Evolutionary conservation across 2,888 invertebrate genomes (phyloP).

Genomic region (Fragum fragum): DNA sequence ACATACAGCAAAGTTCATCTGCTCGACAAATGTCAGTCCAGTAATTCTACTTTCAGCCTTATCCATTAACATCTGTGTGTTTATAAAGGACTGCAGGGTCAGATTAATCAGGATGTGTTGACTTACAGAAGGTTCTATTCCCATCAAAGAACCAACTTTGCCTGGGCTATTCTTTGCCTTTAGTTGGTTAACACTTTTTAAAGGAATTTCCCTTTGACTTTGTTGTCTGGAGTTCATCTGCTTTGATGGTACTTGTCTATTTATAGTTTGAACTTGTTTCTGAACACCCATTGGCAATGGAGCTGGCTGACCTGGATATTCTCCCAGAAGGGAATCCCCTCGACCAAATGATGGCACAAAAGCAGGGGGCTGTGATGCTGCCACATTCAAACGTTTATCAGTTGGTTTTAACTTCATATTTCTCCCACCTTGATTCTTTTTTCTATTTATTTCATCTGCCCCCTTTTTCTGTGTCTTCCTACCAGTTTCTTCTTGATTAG

Average conservation of each 20-base stretch:
- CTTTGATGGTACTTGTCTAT: neutral
- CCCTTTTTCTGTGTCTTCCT: neutral
- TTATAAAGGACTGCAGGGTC: neutral
- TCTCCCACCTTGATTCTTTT: neutral
- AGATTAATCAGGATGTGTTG: neutral
- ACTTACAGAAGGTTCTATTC: neutral
- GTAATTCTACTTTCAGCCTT: neutral
- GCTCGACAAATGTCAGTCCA: conserved; percentile 28
- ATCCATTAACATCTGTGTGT: neutral
- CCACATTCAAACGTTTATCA: neutral
- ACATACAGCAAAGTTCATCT: conserved; percentile 57
- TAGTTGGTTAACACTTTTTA: neutral
- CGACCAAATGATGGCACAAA: neutral
- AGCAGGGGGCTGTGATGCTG: neutral
- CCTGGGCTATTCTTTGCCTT: neutral
- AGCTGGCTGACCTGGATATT: conserved; percentile 3
- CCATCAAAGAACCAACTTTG: neutral
- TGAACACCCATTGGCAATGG: neutral
- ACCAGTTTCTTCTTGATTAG: neutral
- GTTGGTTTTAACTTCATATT: neutral
- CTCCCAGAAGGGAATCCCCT: conserved; percentile 15
- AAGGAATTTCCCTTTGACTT: neutral
- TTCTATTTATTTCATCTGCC: neutral
- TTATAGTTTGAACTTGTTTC: conserved; percentile 3
- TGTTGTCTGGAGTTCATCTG: neutral